Percentiles rank a stretch among this genome's conserved stretches.
phyloP scores from a whole-genome alignment of 2,113 vertebrate species.

The Scomber colias region DNA sequence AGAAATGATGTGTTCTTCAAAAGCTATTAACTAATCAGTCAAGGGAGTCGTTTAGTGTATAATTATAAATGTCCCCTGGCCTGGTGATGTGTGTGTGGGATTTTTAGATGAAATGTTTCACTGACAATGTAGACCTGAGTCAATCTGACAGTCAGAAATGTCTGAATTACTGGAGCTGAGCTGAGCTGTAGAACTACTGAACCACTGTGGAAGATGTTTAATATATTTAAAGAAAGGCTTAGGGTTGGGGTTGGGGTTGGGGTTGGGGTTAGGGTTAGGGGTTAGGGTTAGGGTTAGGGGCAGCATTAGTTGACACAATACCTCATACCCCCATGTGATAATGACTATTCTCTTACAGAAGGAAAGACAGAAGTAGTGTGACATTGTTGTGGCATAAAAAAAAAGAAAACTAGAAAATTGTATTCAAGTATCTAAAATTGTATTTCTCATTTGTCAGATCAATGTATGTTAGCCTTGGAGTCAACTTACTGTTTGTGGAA shows the following conservation, averaged over 20 bases:
- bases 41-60: slow-evolving; percentile 21
- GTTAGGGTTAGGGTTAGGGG: too few relatives aligned
- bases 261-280: too few relatives aligned
- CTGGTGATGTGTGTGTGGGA: slow-evolving; percentile 24
- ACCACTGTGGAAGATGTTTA: neutral
- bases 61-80: slow-evolving; percentile 36
- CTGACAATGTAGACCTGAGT: neutral
- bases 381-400: neutral
- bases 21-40: slow-evolving; percentile 52
- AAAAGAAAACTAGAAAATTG: neutral
- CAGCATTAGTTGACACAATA: too few relatives aligned
- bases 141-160: neutral
- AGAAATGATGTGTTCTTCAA: slow-evolving; percentile 19
- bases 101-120: slow-evolving; percentile 24
- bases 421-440: neutral
- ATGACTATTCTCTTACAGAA: too few relatives aligned
- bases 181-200: neutral
- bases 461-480: neutral
- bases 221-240: too few relatives aligned
- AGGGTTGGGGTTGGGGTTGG: too few relatives aligned
- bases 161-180: neutral
- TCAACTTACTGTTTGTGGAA: neutral
- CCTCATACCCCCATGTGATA: too few relatives aligned
- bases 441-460: neutral
- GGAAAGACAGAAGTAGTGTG: too few relatives aligned